These are phyloP conservation scores for Priocnemis perturbator DNA, from an alignment of 2,888 invertebrate genomes.

Conservation along the genomic window DNA sequence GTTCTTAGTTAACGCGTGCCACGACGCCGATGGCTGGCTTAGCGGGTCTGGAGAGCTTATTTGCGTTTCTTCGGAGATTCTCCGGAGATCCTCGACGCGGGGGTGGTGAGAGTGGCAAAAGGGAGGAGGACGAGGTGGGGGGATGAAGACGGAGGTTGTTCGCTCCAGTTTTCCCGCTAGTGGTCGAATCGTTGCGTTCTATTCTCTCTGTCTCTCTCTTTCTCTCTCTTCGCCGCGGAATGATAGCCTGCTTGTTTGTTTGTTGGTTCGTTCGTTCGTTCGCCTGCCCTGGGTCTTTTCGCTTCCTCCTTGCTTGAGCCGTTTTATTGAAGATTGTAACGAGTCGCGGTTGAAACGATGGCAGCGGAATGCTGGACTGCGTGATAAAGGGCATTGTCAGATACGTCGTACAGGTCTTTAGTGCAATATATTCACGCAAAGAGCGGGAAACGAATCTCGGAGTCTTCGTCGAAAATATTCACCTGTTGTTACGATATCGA, in stretches of 20 bases:
- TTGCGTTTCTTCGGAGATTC: conserved; percentile 17
- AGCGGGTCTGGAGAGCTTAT: conserved; percentile 7
- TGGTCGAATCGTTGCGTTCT: conserved; percentile 23
- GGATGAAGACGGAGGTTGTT: neutral
- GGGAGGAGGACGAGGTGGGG: conserved; percentile 10
- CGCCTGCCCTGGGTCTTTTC: neutral
- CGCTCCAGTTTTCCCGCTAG: conserved; percentile 35
- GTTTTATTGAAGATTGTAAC: conserved; percentile 42
- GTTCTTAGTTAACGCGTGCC: conserved; percentile 9
- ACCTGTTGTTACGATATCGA: too few species aligned
- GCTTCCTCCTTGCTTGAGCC: neutral
- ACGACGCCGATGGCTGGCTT: neutral
- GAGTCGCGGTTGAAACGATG: conserved; percentile 38
- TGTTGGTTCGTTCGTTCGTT: conserved; percentile 39
- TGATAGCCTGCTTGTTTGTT: conserved; percentile 4
- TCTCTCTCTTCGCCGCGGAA: conserved; percentile 1
- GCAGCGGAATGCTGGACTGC: conserved; percentile 28
- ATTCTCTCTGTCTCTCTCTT: neutral
- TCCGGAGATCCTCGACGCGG: conserved; percentile 8
- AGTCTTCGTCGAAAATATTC: too few species aligned
- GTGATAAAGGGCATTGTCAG: neutral
- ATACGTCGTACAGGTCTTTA: too few species aligned
- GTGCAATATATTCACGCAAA: too few species aligned
- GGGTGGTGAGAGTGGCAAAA: conserved; percentile 10
- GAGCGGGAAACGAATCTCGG: too few species aligned